Evolutionary conservation across 2,888 invertebrate species (phyloP).

Genomic region (Unio pictorum): DNA sequence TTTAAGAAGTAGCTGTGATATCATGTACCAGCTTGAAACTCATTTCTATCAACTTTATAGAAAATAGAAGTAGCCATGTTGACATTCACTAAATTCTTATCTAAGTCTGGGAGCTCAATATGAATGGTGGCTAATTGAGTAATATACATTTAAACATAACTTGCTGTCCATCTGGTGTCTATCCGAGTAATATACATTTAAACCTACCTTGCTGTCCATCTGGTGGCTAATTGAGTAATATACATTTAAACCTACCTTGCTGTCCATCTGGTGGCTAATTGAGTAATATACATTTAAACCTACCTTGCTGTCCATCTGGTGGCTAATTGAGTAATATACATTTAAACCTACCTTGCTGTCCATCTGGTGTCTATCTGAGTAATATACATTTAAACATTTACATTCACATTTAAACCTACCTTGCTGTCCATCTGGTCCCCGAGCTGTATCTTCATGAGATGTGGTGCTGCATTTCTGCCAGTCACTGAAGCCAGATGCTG

Average conservation of each 20-base stretch:
- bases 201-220: slow-evolving; percentile 87
- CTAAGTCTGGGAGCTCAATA: no score
- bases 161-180: slow-evolving; percentile 92
- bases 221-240: slow-evolving; percentile 76
- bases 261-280: slow-evolving; percentile 86
- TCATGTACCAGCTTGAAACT: no score
- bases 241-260: slow-evolving; percentile 77
- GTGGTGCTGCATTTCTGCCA: slow-evolving; percentile 74
- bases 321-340: no score
- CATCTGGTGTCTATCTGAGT: slow-evolving; percentile 79
- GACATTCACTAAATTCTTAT: no score
- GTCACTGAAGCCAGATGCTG: slow-evolving; percentile 88
- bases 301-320: slow-evolving; percentile 95
- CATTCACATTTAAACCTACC: slow-evolving; percentile 68
- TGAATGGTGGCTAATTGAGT: no score
- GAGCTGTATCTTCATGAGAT: slow-evolving; percentile 89
- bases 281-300: not conserved
- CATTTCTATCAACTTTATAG: no score
- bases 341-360: slow-evolving; percentile 83
- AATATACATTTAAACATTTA: no score
- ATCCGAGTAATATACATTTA: not conserved
- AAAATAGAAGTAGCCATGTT: no score
- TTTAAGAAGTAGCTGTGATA: no score
- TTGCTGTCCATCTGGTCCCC: slow-evolving; percentile 98
- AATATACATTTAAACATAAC: slow-evolving; percentile 68